Conservation (phyloP, 2,888 invertebrate genomes). For the Acrobasis repandana region DNA sequence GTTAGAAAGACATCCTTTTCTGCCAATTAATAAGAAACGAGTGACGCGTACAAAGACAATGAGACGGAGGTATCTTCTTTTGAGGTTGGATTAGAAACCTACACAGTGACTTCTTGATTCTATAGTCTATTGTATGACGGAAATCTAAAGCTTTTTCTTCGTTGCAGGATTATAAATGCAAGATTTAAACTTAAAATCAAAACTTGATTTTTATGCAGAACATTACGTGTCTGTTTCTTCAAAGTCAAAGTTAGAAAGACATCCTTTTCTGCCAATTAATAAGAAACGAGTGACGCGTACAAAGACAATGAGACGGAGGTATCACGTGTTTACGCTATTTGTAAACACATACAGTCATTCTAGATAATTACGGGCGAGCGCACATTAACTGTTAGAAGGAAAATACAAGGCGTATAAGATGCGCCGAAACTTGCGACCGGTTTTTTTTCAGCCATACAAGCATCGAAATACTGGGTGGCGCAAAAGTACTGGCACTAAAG, state of each 20-base stretch:
- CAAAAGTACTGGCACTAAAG: too few species aligned
- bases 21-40: not conserved
- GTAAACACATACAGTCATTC: conserved; percentile 3
- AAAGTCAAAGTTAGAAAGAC: not conserved
- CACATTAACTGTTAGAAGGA: not conserved
- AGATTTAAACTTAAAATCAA: too few species aligned
- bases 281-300: not conserved
- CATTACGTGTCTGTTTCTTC: not conserved
- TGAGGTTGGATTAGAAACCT: too few species aligned
- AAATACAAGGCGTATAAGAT: not conserved
- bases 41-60: not conserved
- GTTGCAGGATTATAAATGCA: too few species aligned
- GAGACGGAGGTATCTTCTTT: not conserved
- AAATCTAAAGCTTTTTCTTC: too few species aligned
- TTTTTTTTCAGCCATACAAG: not conserved
- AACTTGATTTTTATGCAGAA: too few species aligned
- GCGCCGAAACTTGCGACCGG: not conserved
- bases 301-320: not conserved
- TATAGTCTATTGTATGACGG: too few species aligned
- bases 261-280: conserved; percentile 1
- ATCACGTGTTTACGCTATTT: conserved; percentile 2
- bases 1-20: not conserved
- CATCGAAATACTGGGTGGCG: too few species aligned
- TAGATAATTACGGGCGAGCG: not conserved
- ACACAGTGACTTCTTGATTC: too few species aligned